Evolutionary conservation across 2,113 vertebrate genomes (phyloP), one percentile per base, ranked within the genome.

Genomic region (Larimichthys crocea): DNA sequence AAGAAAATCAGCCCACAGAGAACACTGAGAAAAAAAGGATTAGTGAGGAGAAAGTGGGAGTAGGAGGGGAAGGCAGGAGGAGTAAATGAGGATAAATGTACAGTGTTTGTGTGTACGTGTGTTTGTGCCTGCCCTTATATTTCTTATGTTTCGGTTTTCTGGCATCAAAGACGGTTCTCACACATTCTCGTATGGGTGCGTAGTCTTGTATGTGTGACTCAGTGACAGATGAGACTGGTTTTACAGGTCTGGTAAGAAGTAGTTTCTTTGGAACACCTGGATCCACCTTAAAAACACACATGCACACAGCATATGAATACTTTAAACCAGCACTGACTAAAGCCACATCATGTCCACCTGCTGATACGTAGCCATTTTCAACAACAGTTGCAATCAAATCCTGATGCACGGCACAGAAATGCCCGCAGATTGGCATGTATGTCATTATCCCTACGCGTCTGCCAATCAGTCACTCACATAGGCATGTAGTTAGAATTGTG

Each of bases 61-160:
- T 10, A 55, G 66, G 80, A 83, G 79, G 74, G 55, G 70, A 72
- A 75, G 73, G 61, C 79, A 79, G 74, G 81, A 74, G 83, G 86
- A 88, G 82, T 80, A 92, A 91, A 92, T 93, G 86, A 92, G 89
- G 86, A 91, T 89, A 87, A 86, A 94, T 92, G 86, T 85, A 79
- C 75, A 86, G 62, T 71, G 77, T 86, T 62, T 57, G 74, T 55
- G 66, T 46, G 57, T 9, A 1, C 2, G 20, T 60, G 49, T 74
- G 62, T 49, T 15, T 53, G 19, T 22, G 52, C 14, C 2, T 29
- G 26, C 49, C 29, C 24, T 12, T 8, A 10, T 4, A 64, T 35
- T 35, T 86, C 10, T 69, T 49, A 48, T 29, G 44, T 31, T 75
- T 81, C 49, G 53, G 35, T 72, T 84, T 71, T 59, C 12, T 60